Evolutionary conservation across 2,113 vertebrate genomes (phyloP).

Genomic region (Xyrauchen texanus): DNA sequence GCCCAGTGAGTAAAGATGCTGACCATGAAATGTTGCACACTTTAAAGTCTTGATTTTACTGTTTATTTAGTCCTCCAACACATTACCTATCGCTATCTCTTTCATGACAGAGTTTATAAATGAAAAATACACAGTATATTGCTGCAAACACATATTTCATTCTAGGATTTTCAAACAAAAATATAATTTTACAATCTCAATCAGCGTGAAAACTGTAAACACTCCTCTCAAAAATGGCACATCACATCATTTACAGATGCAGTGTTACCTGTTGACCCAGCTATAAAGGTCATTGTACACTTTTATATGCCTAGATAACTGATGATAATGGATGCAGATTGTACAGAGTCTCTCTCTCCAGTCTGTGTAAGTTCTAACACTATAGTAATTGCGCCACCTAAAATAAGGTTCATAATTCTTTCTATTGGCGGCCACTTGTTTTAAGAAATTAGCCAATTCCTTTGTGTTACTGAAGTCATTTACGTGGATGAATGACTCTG

Average conservation of each 20-base stretch:
- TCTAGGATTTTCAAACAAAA: too few species aligned
- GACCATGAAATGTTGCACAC: too few species aligned
- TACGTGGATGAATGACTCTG: constrained; percentile 78
- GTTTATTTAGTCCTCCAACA: too few species aligned
- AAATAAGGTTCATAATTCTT: constrained; percentile 67
- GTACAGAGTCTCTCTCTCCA: constrained; percentile 68
- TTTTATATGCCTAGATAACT: constrained; percentile 57
- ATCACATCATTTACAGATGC: background rate
- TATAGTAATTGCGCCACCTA: constrained; percentile 65
- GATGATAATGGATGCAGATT: constrained; percentile 73
- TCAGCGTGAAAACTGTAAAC: too few species aligned
- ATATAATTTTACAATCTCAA: too few species aligned
- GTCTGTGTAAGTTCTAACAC: constrained; percentile 49
- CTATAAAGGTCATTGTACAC: constrained; percentile 75
- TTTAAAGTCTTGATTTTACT: too few species aligned
- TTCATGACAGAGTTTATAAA: too few species aligned
- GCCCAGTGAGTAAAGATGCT: too few species aligned
- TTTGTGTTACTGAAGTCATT: constrained; percentile 68
- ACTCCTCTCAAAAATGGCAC: too few species aligned
- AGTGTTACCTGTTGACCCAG: constrained; percentile 72
- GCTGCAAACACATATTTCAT: too few species aligned
- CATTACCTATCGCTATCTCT: too few species aligned
- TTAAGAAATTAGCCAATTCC: constrained; percentile 64
- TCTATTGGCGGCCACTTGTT: constrained; percentile 57
- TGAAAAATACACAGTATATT: too few species aligned